Base-by-base conservation (phyloP, 1,140 invertebrate genomes). In the Brachionus rotundiformis region DNA sequence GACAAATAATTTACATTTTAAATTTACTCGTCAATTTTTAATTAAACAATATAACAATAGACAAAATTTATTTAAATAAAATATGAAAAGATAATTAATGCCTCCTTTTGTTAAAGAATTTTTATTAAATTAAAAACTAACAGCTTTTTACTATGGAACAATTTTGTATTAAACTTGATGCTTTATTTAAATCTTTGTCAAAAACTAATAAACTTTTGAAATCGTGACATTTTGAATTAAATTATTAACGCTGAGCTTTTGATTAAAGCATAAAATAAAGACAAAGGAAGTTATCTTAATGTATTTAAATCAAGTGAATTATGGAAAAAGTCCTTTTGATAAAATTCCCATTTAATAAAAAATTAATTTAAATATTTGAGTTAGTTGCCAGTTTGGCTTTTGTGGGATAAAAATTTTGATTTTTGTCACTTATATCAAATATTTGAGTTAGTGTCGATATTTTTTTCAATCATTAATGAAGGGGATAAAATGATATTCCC, bases 71-170 rank as follows among this genome's bases (percentile, higher is more conserved):
- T 68, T 68, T 33, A 36, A 36, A 36, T 36, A 68, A 33, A 63
- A 63, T 63, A 8, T 68, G 63, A 68, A 68, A 68, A 68, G 63
- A 68, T 68, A 68, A 68, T 68, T 68, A 68, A 19, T 54, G 47
- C 47, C 47, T 54, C 19, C n/a, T 63, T 63, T 31, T 33, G 29
- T 68, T 68, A 31, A 16, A 16, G 11, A 68, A 68, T 36, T 16
- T 39, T 68, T 68, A 68, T 68, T 36, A 39, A 68, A 68, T 68
- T 68, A 68, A 68, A 68, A 68, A 36, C 10, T 68, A 36, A 68
- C 63, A 68, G 63, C 29, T 68, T 68, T n/a, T n/a, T 68, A 4
- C 10, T 27, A 3, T 63, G n/a, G 29, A 63, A 16, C 19, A 54
- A 54, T 16, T 19, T 54, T 7, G 23, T 54, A 19, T 19, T 19